Conservation (phyloP, 1,140 invertebrate species). For the Venturia canescens region DNA sequence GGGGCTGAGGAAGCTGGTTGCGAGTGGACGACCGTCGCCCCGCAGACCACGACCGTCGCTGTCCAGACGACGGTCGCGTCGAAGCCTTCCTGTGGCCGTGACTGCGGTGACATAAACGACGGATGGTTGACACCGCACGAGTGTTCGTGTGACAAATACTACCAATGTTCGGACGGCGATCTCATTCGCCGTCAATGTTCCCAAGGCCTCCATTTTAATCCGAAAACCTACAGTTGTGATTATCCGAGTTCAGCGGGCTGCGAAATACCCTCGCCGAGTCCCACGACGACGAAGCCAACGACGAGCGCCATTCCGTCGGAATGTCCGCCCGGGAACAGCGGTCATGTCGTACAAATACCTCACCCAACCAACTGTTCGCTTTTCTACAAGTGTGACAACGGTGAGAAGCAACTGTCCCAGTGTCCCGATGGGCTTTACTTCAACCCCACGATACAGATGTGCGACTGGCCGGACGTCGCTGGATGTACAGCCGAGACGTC, state of each 20-base stretch:
- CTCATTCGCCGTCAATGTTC: conserved; percentile 58
- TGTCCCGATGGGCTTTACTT: conserved; percentile 75
- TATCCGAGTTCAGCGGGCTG: conserved; percentile 55
- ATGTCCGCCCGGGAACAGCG: conserved; percentile 46
- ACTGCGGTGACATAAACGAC: background rate
- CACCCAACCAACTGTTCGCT: conserved; percentile 75
- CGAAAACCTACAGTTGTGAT: conserved; percentile 56
- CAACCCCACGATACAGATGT: conserved; percentile 72
- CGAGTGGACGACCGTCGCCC: background rate
- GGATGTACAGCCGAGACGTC: conserved; percentile 62
- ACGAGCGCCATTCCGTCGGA: conserved; percentile 35
- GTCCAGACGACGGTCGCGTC: background rate
- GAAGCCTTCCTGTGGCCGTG: background rate
- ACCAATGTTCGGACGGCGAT: conserved; percentile 59
- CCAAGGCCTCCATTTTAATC: conserved; percentile 57
- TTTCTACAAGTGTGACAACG: conserved; percentile 78
- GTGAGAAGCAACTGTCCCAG: conserved; percentile 68
- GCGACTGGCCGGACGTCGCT: conserved; percentile 72
- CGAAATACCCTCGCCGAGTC: background rate
- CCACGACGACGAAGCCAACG: conserved; percentile 50
- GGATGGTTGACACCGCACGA: conserved; percentile 44
- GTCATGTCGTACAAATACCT: conserved; percentile 66
- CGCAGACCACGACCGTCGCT: too few relatives aligned
- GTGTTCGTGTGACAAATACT: conserved; percentile 60
- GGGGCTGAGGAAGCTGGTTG: conserved; percentile 63